Base-by-base conservation (phyloP, 2,113 vertebrate species). In the Xenotilapia flavipinnis region DNA sequence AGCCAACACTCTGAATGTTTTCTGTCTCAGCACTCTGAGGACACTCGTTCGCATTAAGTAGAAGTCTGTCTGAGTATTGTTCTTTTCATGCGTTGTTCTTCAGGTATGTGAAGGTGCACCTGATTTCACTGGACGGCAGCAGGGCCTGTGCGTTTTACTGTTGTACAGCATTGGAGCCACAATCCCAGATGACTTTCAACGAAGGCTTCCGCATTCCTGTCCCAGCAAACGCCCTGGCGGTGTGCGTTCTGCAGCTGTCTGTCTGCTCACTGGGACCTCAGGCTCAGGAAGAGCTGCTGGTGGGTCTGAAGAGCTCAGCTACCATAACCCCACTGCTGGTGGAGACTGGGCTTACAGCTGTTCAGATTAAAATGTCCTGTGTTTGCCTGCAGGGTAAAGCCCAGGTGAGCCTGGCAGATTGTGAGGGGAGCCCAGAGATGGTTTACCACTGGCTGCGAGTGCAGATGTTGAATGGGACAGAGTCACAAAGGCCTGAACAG, bases 161-260 rank as follows among this genome's bases (percentile, higher is more conserved):
- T 92, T 99, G 98, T 17, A 97, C 97, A 88, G 96, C 97, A 70
- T 93, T 98, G 96, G 97, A 98, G 86, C 97, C 97, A 42, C 97
- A 98, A 80, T 92, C 96, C 11, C 96, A 96, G 0, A 93, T 99
- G 94, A 97, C 97, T 92, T 98, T 99, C 94, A 99, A 98, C 68
- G 98, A 99, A 95, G 97, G 98, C 51, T 99, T 99, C 96, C 96
- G 95, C 91, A 97, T 99, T 86, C 98, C 98, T 0, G 96, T 98
- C 89, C 96, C 97, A 7, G 95, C 96, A 15, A 96, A 95, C 92
- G 91, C 96, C 82, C 92, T 97, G 95, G 94, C 95, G 17, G 84
- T 95, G 86, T 97, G 97, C 84, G 96, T 96, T 2, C 95, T 99
- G 89, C 97, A 99, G 87, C 93, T 99, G 47, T 98, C 98, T 4